Base-by-base conservation (phyloP, 2,797 vertebrate species). In the Tauraco hartlaubi region DNA sequence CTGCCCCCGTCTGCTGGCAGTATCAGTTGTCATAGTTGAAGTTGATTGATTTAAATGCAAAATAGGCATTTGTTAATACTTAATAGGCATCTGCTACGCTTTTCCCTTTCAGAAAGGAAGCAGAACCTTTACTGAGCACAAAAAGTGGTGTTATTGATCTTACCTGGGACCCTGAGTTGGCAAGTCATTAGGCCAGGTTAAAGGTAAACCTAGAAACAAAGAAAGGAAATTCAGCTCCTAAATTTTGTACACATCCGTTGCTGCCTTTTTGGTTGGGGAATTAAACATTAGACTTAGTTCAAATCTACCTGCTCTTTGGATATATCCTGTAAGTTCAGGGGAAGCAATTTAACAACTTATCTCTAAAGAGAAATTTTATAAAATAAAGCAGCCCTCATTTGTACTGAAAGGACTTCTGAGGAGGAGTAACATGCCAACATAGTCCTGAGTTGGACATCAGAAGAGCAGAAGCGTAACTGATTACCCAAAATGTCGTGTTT, bases 1-100 rank as follows among this genome's bases (percentile, higher is more conserved):
- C 49, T 86, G 94, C 95, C 94, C 73, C 48, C 93, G 0, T 33
- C 62, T 63, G 95, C 43, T 51, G 29, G 22, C 59, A 54, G 8
- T n/a, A 62, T n/a, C 22, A 56, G 26, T 4, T 23, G 37, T 31
- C 28, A 25, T 12, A 15, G 17, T n/a, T 59, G 8, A 22, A 49
- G 3, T 3, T 3, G 54, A 29, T 4, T 2, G 2, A 41, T 28
- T 46, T 25, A n/a, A 51, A 37, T 1, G 12, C 21, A 21, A 62
- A 28, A 26, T 0, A 43, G 8, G 20, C 9, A 22, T 33, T 84
- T 72, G 21, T 22, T 64, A 8, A 35, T 35, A 35, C 35, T 35
- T 44, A 28, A 26, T 0, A 43, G 8, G 20, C 9, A 22, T 33
- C 81, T 72, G 23, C 25, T 64, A 8, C 0, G 3, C 12, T 73